Evolutionary conservation across 2,113 vertebrate species (phyloP).

Genomic region (Progne subis): DNA sequence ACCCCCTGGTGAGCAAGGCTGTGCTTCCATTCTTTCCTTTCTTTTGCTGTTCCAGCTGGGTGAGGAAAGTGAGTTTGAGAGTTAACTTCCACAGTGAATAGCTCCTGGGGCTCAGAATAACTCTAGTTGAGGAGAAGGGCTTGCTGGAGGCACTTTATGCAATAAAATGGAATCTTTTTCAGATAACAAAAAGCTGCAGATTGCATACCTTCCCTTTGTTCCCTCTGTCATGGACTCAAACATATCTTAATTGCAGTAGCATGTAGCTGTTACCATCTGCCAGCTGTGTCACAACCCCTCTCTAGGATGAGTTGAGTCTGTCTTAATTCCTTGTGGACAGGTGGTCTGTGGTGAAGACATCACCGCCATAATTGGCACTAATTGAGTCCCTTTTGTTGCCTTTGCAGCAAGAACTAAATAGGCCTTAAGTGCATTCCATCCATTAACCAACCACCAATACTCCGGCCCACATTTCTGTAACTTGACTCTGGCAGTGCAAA

Average conservation of each 20-base stretch:
- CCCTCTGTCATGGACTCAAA: background rate
- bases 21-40: background rate
- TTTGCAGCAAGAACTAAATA: slow-evolving; percentile 13
- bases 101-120: background rate
- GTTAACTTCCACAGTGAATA: background rate
- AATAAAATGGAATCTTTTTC: background rate
- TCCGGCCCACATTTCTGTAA: background rate
- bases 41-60: background rate
- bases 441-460: background rate
- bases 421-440: background rate
- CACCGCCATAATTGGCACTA: slow-evolving; percentile 21
- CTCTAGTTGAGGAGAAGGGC: background rate
- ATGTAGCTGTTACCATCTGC: slow-evolving; percentile 39
- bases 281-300: background rate
- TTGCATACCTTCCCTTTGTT: background rate
- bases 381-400: slow-evolving; percentile 40
- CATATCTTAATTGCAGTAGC: background rate
- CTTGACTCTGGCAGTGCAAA: background rate
- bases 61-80: background rate
- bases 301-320: background rate
- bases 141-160: background rate
- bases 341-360: slow-evolving; percentile 29
- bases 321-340: slow-evolving; percentile 39
- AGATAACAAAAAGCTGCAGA: background rate
- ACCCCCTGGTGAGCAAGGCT: slow-evolving; percentile 85